Conservation (phyloP, 2,797 vertebrate genomes). For the Kryptopterus vitreolus region DNA sequence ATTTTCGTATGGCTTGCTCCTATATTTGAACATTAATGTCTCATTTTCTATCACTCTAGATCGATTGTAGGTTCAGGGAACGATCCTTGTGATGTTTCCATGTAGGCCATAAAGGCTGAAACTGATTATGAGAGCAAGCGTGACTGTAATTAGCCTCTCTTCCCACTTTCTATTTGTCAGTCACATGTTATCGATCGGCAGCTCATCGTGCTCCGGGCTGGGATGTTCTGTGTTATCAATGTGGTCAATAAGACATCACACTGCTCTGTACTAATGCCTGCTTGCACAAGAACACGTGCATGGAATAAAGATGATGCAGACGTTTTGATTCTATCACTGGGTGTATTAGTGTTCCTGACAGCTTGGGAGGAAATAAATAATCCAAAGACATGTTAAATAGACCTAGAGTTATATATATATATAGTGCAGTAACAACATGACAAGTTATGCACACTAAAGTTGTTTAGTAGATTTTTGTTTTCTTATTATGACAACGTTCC, state of each 20-base stretch:
- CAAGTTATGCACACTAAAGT: no score
- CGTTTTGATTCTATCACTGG: neutral
- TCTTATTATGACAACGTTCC: no score
- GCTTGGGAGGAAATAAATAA: neutral
- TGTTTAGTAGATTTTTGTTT: no score
- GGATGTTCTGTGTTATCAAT: slow-evolving; percentile 29
- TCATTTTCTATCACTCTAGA: neutral
- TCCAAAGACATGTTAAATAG: neutral
- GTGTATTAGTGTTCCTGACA: neutral
- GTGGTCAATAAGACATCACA: slow-evolving; percentile 31
- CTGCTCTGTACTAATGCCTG: slow-evolving; percentile 6
- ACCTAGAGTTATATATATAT: neutral
- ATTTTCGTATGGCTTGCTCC: no score
- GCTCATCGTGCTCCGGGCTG: slow-evolving; percentile 13
- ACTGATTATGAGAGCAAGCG: slow-evolving; percentile 6
- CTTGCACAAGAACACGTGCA: neutral
- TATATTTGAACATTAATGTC: no score
- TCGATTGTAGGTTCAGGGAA: neutral
- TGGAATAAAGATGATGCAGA: neutral
- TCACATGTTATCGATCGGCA: slow-evolving; percentile 48
- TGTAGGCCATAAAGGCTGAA: neutral
- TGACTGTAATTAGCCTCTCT: slow-evolving; percentile 50
- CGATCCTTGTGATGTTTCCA: neutral
- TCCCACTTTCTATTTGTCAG: slow-evolving; percentile 44
- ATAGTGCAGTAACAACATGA: no score